Conservation (phyloP, 2,113 vertebrate species). For the Laterallus jamaicensis region DNA sequence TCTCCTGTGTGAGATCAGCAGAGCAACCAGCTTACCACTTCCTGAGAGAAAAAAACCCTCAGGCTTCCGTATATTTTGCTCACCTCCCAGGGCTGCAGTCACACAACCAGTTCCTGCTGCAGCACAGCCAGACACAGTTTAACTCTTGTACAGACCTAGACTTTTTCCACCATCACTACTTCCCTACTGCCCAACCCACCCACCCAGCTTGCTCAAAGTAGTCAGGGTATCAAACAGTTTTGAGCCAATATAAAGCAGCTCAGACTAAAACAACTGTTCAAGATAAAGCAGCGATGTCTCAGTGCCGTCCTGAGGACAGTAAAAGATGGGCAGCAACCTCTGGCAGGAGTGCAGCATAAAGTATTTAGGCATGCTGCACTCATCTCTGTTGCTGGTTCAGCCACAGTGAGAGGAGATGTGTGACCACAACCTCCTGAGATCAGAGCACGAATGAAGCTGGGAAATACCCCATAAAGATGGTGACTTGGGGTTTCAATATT, state of each 20-base stretch:
- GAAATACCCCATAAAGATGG: neutral
- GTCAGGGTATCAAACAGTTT: neutral
- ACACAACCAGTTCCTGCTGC: neutral
- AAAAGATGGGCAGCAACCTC: neutral
- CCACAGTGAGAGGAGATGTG: neutral
- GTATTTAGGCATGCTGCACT: neutral
- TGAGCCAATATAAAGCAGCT: neutral
- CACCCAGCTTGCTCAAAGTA: neutral
- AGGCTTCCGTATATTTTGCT: neutral
- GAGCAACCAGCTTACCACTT: neutral
- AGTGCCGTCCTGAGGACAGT: neutral
- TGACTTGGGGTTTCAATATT: neutral
- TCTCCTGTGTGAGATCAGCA: neutral
- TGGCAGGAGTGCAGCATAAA: neutral
- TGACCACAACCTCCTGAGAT: conserved; percentile 15
- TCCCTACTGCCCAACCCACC: neutral
- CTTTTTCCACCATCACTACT: neutral
- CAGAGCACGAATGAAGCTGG: neutral
- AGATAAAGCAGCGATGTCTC: neutral
- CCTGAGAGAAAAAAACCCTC: neutral
- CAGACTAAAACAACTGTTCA: neutral
- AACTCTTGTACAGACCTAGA: neutral
- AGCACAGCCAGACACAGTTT: neutral
- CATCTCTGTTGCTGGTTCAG: neutral
- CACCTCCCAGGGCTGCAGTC: neutral